Conservation (phyloP, 2,113 vertebrate genomes). For the Lagopus muta region DNA sequence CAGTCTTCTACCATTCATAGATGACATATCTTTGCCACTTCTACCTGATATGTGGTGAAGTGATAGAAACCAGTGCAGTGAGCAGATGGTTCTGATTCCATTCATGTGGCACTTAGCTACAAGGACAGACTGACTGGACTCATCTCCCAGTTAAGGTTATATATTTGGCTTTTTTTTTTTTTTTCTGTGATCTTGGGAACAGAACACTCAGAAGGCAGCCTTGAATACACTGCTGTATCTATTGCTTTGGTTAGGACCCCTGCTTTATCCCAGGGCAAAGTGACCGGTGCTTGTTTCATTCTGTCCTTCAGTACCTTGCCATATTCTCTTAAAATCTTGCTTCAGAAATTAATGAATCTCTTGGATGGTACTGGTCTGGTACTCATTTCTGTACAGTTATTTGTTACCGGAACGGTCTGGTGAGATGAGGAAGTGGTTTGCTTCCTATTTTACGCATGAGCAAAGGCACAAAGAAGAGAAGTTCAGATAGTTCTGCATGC, state of each 20-base stretch:
- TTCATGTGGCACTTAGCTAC: accelerated
- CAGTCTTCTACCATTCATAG: not conserved
- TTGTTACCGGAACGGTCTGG: not conserved
- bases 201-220: not conserved
- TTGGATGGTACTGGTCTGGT: not conserved
- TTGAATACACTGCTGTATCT: not conserved
- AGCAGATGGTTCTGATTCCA: not conserved
- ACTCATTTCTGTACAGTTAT: not conserved
- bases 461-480: not conserved
- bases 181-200: not conserved
- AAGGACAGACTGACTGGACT: not conserved
- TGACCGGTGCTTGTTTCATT: not conserved
- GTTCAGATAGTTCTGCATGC: not conserved
- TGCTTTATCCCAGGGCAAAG: not conserved
- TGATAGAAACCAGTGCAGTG: not conserved
- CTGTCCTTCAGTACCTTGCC: not conserved
- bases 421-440: slow-evolving; percentile 45
- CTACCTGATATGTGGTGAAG: not conserved
- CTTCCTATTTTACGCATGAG: slow-evolving; percentile 27
- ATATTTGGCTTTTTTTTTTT: not conserved
- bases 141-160: not conserved
- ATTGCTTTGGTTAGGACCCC: not conserved
- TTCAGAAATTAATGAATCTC: not conserved
- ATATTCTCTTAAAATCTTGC: not conserved
- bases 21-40: not conserved